phyloP scores from a whole-genome alignment of 1,140 invertebrate species.

The Arion vulgaris region DNA sequence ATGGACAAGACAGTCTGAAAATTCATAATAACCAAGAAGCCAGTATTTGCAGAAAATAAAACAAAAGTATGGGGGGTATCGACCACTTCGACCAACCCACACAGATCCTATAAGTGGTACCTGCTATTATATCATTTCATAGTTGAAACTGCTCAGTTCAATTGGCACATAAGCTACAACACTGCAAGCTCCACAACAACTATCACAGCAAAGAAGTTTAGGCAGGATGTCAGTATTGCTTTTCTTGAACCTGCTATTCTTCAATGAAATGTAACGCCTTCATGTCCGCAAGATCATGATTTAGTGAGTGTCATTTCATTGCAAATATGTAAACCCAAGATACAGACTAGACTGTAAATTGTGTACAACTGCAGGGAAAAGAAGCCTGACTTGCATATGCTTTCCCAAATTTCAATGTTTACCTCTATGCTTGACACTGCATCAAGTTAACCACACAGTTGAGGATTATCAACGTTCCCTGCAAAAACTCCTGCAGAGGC shows the following conservation, averaged over 20 bases:
- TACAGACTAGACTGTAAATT: background rate
- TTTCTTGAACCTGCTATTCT: background rate
- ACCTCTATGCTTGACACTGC: background rate
- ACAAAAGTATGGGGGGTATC: background rate
- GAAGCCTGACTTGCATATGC: background rate
- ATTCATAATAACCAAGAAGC: too few relatives aligned
- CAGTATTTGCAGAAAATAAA: too few relatives aligned
- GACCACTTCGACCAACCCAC: constrained; percentile 1
- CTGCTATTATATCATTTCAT: background rate
- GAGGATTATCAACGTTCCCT: background rate
- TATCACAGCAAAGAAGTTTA: background rate
- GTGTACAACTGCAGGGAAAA: background rate
- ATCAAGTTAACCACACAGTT: background rate
- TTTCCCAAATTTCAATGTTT: background rate
- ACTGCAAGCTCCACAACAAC: background rate
- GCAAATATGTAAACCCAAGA: background rate
- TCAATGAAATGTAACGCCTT: background rate
- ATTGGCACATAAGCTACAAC: background rate
- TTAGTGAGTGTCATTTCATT: background rate
- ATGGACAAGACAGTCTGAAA: too few relatives aligned
- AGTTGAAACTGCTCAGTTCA: background rate
- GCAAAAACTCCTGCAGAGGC: background rate
- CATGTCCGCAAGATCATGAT: background rate
- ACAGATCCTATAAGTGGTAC: background rate
- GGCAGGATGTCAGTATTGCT: background rate